Base-by-base conservation (phyloP, 2,797 vertebrate genomes). In the Borostomias antarcticus region DNA sequence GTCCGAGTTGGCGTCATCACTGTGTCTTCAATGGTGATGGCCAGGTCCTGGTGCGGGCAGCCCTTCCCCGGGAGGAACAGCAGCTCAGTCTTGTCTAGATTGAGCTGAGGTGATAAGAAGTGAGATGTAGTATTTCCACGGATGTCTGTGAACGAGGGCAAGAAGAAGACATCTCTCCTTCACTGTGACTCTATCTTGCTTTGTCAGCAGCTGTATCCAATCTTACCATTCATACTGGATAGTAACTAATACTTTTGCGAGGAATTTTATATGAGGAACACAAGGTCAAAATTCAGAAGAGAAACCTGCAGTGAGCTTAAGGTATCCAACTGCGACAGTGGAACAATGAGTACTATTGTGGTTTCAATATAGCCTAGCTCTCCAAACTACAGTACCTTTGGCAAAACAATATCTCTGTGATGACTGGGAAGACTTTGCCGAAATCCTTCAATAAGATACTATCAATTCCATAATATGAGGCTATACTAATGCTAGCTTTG, bases 341-440 rank as follows among this genome's bases (percentile, higher is more conserved):
- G 53, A 56, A 56, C 53, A 56, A 56, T 32, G 28, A 56, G 17
- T 32, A 15, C 53, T 56, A 56, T 56, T 56, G 15, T 30, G 51
- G 5, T 53, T 13, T 0, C 26, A 53, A 13, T 5, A 8, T 32
- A n/a, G 53, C 3, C 40, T 45, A 32, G 53, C 29, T n/a, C 3
- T 56, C 29, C 53, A 56, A 19, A 6, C 26, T n/a, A 30, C 29
- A 30, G 40, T 45, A 45, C 40, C 40, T 45, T 45, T 45, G 13
- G n/a, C 7, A 45, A 5, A n/a, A 40, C 37, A 40, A n/a, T 13
- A 15, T 10, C 40, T 45, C 13, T 45, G n/a, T 45, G 40, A 8
- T 15, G 15, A n/a, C 40, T 45, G n/a, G n/a, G n/a, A n/a, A n/a
- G n/a, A n/a, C n/a, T 45, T 10, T 35, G 33, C 15, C n/a, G 32